A percentile compares a stretch with the other conserved stretches of the same genome.
phyloP scores from a whole-genome alignment of 2,113 vertebrate genomes.

The Leptosomus discolor region DNA sequence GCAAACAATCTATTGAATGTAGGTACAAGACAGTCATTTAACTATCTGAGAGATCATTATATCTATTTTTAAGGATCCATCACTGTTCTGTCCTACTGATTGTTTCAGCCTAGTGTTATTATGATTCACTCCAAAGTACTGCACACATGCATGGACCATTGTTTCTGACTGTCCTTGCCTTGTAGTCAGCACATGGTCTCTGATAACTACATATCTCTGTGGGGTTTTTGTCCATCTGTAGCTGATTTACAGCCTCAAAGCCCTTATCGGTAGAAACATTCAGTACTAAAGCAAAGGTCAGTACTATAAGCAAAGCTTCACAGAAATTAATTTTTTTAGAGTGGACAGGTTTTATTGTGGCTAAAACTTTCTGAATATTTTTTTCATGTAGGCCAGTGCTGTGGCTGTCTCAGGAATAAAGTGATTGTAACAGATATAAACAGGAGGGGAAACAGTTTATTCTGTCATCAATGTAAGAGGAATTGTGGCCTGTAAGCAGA shows the following conservation, averaged over 20 bases:
- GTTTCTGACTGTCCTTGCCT: background rate
- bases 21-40: background rate
- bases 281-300: background rate
- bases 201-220: background rate
- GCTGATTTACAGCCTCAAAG: background rate
- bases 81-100: background rate
- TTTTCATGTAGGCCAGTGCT: background rate
- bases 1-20: background rate
- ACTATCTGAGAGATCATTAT: background rate
- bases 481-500: background rate
- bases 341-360: background rate
- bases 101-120: background rate
- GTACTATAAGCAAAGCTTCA: background rate
- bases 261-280: background rate
- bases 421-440: background rate
- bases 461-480: background rate
- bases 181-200: background rate
- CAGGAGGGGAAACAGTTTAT: background rate
- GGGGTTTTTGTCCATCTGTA: background rate
- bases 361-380: background rate
- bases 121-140: background rate
- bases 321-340: background rate
- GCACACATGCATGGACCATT: rapidly evolving
- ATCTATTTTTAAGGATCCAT: background rate
- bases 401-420: background rate